These are phyloP conservation scores for Caenorhabditis drosophilae DNA, from an alignment of 2,888 invertebrate genomes.

Conservation along the genomic window DNA sequence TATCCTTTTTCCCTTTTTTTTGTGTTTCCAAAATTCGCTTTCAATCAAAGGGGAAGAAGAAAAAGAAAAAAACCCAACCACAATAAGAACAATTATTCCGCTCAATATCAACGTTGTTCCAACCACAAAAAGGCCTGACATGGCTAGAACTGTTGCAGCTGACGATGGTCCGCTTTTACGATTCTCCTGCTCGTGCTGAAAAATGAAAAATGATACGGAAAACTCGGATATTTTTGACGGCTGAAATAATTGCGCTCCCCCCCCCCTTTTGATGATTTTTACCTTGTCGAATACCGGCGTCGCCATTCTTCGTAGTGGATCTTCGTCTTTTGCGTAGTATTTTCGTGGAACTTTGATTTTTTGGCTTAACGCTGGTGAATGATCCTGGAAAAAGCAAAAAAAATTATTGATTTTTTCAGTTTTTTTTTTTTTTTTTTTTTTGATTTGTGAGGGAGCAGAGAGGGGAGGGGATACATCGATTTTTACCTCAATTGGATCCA, in stretches of 20 bases:
- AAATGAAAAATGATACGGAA: too few species aligned
- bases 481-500: too few species aligned
- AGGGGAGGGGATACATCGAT: too few species aligned
- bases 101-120: slow-evolving; percentile 62
- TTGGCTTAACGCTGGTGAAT: slow-evolving; percentile 54
- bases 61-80: slow-evolving; percentile 57
- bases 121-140: slow-evolving; percentile 66
- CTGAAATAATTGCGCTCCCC: background rate
- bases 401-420: slow-evolving; percentile 2
- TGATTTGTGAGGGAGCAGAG: too few species aligned
- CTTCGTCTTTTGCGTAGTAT: slow-evolving; percentile 57
- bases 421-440: too few species aligned
- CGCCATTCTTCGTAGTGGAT: slow-evolving; percentile 59
- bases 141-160: slow-evolving; percentile 62
- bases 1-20: too few species aligned
- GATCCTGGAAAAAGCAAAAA: slow-evolving; percentile 39
- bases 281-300: slow-evolving; percentile 64
- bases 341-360: slow-evolving; percentile 57
- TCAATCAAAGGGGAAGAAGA: too few species aligned
- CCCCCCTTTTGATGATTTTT: background rate
- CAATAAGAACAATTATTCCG: slow-evolving; percentile 63
- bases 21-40: too few species aligned
- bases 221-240: too few species aligned
- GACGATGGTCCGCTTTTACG: slow-evolving; percentile 66
- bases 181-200: slow-evolving; percentile 52